These are phyloP conservation scores for Drosophila sp. DNA, from an alignment of 1,140 invertebrate species.

Conservation along the genomic window DNA sequence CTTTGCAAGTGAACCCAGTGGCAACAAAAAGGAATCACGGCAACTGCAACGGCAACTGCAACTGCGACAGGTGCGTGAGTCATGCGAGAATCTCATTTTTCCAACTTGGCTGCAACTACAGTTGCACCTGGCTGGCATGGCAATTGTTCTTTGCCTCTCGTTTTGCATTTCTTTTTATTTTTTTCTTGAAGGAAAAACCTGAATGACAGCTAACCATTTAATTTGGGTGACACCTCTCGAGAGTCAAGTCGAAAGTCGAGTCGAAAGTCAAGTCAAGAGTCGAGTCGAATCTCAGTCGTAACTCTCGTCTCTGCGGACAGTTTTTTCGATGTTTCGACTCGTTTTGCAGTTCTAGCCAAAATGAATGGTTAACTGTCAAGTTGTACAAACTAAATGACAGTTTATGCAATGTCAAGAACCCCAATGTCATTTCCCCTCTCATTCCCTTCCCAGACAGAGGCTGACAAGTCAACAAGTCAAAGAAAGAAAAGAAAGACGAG, in stretches of 20 bases:
- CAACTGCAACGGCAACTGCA: slow-evolving; percentile 43
- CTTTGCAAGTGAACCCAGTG: slow-evolving; percentile 20
- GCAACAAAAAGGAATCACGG: slow-evolving; percentile 26
- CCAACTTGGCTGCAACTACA: slow-evolving; percentile 23
- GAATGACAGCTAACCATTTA: slow-evolving; percentile 52
- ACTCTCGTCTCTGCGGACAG: slow-evolving; percentile 16
- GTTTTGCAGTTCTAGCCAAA: slow-evolving; percentile 23
- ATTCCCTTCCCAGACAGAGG: slow-evolving; percentile 28
- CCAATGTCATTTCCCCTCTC: slow-evolving; percentile 11
- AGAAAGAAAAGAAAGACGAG: slow-evolving; percentile 30
- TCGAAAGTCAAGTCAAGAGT: too few species aligned
- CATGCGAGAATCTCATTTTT: slow-evolving; percentile 59
- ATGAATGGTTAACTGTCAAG: slow-evolving; percentile 67
- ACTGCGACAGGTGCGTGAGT: slow-evolving; percentile 52
- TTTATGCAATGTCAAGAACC: slow-evolving; percentile 65
- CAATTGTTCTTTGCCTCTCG: slow-evolving; percentile 3
- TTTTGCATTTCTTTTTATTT: slow-evolving; percentile 1
- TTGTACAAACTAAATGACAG: slow-evolving; percentile 69
- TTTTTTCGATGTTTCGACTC: slow-evolving; percentile 32
- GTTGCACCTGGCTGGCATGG: neutral
- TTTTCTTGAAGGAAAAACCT: slow-evolving; percentile 2
- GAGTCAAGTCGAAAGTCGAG: too few species aligned
- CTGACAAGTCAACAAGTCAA: slow-evolving; percentile 53
- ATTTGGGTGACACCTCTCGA: slow-evolving; percentile 51
- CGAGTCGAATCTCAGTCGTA: slow-evolving; percentile 5